Base-by-base conservation (phyloP, 2,797 vertebrate genomes). In the Sebastes taczanowskii region DNA sequence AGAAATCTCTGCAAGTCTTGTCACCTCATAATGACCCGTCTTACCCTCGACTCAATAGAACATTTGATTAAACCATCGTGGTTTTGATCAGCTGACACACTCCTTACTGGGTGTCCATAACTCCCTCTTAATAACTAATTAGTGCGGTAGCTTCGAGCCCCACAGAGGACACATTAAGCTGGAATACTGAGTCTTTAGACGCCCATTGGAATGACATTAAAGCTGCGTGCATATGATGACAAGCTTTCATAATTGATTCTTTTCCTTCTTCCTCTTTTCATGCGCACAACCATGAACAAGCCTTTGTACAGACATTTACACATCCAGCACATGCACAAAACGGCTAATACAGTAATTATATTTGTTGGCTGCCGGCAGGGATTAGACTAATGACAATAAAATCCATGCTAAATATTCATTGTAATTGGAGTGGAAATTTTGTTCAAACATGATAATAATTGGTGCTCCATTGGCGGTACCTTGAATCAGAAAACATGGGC, bases 311-410 rank as follows among this genome's bases (percentile, higher is more conserved):
- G 11, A 77, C 29, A 46, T 29, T 13, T 14, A 60, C 46, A 81
- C 66, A 80, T 34, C 23, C 32, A 65, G 74, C 56, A 70, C 71
- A 90, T 76, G 64, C 77, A 84, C 74, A 69, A 62, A 88, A 82
- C 59, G 52, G 71, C 75, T 86, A 89, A 85, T 93, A 86, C 61
- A 88, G 56, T 90, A 92, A 93, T 90, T 94, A 88, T 88, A 85
- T 89, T 86, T 91, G 85, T 89, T 82, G 69, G 76, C 86, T 91
- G 88, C 86, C 76, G 35, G 82, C 79, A 67, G 83, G 83, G 87
- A 94, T 93, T 93, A 92, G 72, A 78, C 81, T 88, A 90, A 92
- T 93, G 80, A 81, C 80, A 77, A 69, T 78, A 76, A 90, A 93
- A 92, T 83, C 85, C 86, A 55, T 67, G 66, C 76, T 90, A 87